Evolutionary conservation across 2,797 vertebrate species (phyloP), one percentile per base, ranked within the genome.

Genomic region (Chaetophractus vellerosus): DNA sequence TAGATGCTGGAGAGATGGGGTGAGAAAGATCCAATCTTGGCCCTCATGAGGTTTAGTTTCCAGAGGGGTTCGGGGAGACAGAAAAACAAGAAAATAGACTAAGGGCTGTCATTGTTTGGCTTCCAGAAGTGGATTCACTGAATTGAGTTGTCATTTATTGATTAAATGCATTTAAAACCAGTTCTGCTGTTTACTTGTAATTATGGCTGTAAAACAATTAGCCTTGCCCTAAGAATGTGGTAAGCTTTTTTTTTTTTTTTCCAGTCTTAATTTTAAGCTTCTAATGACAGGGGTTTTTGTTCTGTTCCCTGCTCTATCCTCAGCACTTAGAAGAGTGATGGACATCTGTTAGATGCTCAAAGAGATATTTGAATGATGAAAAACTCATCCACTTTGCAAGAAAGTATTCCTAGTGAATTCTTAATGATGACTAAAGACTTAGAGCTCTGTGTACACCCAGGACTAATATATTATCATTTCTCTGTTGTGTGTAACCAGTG

Each of bases 251-350:
- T 52, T 52, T 15, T 80, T 79, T 50, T 38, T 38, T n/a, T n/a
- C n/a, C 38, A 61, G 38, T 57, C n/a, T 91, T 45, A 68, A 45
- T 63, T 88, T 93, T 50, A 91, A 76, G n/a, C 24, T 76, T 76
- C 55, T 38, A 21, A 45, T 59, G 21, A 16, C 72, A 38, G 59
- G 33, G 18, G 14, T 41, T 87, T 92, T 61, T 74, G 3, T 55
- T 72, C 1, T 69, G 8, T 59, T 88, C 36, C 36, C 28, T 75
- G 9, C 72, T 64, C 18, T 75, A 9, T 88, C 36, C 23, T 94
- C 15, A 36, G 45, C 33, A 59, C 7, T 36, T 61, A 7, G 18
- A n/a, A 26, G 4, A 78, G 33, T 52, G 55, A 66, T 6, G 57
- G 12, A 10, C 76, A 21, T 26, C 28, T 57, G 36, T 4, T 61